These are phyloP conservation scores for Plotosus lineatus DNA, from an alignment of 2,113 vertebrate genomes.

Conservation along the genomic window DNA sequence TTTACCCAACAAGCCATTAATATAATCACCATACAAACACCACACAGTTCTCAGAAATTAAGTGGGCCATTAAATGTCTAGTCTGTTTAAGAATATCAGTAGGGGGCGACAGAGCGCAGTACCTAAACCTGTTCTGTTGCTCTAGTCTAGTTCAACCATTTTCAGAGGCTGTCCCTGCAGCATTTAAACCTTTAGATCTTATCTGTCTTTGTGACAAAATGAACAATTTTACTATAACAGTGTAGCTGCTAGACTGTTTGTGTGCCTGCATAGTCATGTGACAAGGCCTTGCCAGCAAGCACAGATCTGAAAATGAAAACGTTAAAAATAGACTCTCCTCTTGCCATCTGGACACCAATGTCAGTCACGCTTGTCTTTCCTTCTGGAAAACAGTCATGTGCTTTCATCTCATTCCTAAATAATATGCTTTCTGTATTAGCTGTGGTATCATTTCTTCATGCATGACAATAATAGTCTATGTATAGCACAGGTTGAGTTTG, in stretches of 20 bases:
- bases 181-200: background rate
- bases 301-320: conserved; percentile 69
- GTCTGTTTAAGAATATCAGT: no score
- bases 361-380: conserved; percentile 48
- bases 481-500: background rate
- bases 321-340: conserved; percentile 74
- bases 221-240: background rate
- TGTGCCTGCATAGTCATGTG: conserved; percentile 33
- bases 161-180: background rate
- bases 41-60: conserved; percentile 18
- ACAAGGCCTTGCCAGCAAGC: conserved; percentile 60
- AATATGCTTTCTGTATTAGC: conserved; percentile 29
- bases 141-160: background rate
- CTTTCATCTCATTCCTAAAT: conserved; percentile 46
- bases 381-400: conserved; percentile 40
- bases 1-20: conserved; percentile 23
- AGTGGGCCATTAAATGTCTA: no score
- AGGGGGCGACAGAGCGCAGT: background rate
- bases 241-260: conserved; percentile 16
- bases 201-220: background rate
- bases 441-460: conserved; percentile 9
- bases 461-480: background rate
- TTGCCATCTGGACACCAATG: conserved; percentile 43
- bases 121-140: no score
- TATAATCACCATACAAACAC: background rate